Evolutionary conservation across 53 echinoderm and acorn worm species (phyloP).

Genomic region (Paelopatides confundens): DNA sequence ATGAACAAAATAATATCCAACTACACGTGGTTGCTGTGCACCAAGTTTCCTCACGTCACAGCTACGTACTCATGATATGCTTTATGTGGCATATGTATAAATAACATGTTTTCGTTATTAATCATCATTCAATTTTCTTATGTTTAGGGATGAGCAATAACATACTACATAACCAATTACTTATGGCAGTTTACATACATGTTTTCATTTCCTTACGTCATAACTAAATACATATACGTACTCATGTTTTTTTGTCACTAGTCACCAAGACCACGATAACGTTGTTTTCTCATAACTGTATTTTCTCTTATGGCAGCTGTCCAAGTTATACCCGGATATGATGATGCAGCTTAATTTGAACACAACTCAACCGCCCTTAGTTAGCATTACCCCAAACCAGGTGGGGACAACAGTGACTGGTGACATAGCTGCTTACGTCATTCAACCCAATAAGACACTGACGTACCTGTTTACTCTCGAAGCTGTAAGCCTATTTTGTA

Average conservation of each 20-base stretch:
- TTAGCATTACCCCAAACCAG: slow-evolving; percentile 58
- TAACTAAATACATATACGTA: neutral
- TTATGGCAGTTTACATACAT: too few relatives aligned
- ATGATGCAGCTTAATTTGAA: slow-evolving; percentile 71
- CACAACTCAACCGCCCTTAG: slow-evolving; percentile 65
- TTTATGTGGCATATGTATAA: too few relatives aligned
- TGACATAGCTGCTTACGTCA: slow-evolving; percentile 72
- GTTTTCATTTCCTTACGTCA: too few relatives aligned
- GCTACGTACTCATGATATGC: too few relatives aligned
- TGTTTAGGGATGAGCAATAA: too few relatives aligned
- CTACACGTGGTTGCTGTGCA: too few relatives aligned
- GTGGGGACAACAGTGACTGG: slow-evolving; percentile 48
- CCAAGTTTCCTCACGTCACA: too few relatives aligned
- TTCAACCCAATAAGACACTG: slow-evolving; percentile 70
- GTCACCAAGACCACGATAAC: too few relatives aligned
- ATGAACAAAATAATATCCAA: too few relatives aligned
- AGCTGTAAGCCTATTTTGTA: slow-evolving; percentile 53
- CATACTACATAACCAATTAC: too few relatives aligned
- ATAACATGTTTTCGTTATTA: too few relatives aligned
- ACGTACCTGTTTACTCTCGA: slow-evolving; percentile 72
- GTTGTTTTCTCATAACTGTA: neutral
- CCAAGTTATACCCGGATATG: slow-evolving; percentile 84
- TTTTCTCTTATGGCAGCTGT: slow-evolving; percentile 51
- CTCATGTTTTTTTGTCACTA: neutral
- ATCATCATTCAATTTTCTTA: too few relatives aligned